Evolutionary conservation across 2,888 invertebrate species (phyloP).

Genomic region (Alloscopus bannaensis): DNA sequence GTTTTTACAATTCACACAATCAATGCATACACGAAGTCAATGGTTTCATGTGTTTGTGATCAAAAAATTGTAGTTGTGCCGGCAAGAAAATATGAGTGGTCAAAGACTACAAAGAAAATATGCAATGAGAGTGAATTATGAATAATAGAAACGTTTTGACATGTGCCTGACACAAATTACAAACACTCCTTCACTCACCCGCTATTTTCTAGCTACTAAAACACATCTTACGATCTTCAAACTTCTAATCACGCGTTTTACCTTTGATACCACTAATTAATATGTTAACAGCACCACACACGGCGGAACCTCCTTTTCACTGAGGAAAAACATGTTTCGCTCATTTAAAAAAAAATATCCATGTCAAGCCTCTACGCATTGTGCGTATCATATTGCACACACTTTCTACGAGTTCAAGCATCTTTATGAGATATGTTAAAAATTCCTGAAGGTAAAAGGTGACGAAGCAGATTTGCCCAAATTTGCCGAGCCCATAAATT

Average conservation of each 20-base stretch:
- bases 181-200: slow-evolving; percentile 24
- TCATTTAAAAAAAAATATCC: not conserved
- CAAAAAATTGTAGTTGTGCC: not conserved
- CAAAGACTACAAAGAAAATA: not conserved
- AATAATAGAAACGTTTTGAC: slow-evolving; percentile 40
- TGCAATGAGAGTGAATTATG: slow-evolving; percentile 26
- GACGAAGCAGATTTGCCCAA: not conserved
- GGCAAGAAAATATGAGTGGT: not conserved
- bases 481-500: not conserved
- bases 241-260: not conserved
- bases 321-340: slow-evolving; percentile 23
- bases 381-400: not conserved
- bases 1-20: no score
- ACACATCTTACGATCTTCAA: not conserved
- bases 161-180: slow-evolving; percentile 40
- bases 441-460: not conserved
- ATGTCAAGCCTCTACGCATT: not conserved
- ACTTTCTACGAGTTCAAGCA: not conserved
- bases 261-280: slow-evolving; percentile 28
- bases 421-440: no score
- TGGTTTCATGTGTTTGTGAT: not conserved
- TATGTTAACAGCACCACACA: slow-evolving; percentile 3
- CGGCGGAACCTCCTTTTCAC: not conserved
- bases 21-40: not conserved
- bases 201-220: not conserved